A percentile compares a stretch with the other conserved stretches of the same genome.
Conservation (phyloP, 2,797 vertebrate genomes). For the Characodon lateralis region DNA sequence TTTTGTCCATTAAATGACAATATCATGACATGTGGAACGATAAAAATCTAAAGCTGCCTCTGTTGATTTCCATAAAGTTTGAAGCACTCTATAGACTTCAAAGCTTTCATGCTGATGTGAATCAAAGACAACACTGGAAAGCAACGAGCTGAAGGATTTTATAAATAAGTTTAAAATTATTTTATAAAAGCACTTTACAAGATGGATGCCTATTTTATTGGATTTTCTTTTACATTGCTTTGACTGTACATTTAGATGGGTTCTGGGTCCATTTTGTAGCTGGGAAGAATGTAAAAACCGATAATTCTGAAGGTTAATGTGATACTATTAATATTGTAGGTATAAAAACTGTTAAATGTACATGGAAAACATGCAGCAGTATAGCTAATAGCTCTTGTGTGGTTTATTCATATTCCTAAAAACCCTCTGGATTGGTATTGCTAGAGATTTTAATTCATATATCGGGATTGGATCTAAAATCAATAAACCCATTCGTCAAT, state of each 20-base stretch:
- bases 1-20: neutral
- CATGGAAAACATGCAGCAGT: neutral
- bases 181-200: no score
- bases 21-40: neutral
- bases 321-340: no score
- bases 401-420: neutral
- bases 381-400: neutral
- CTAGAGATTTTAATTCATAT: no score
- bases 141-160: neutral
- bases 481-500: neutral
- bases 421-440: neutral
- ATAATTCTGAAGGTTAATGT: no score
- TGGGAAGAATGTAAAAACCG: no score
- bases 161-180: neutral
- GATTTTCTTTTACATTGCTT: no score
- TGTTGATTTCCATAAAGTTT: neutral
- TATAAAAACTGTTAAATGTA: neutral
- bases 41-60: neutral
- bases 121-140: neutral
- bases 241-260: no score
- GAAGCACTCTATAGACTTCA: neutral
- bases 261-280: no score
- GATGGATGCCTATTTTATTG: no score
- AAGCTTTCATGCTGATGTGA: neutral
- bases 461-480: neutral